phyloP scores from a whole-genome alignment of 2,888 invertebrate genomes.

The Acleris holmiana region DNA sequence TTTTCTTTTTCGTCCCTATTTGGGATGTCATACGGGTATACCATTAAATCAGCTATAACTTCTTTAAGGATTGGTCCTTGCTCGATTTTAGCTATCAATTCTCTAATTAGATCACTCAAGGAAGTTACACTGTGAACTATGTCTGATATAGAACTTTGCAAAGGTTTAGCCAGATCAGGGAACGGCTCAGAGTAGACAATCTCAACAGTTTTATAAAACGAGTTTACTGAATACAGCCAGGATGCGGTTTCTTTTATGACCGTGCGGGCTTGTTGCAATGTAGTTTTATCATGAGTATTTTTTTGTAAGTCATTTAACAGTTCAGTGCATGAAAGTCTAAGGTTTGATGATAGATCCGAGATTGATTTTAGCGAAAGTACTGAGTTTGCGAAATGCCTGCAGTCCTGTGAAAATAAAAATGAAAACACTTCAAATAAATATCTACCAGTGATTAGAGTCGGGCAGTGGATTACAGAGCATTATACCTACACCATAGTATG shows the following conservation, averaged over 20 bases:
- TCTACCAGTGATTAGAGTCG: neutral
- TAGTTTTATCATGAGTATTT: slow-evolving; percentile 44
- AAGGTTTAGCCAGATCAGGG: slow-evolving; percentile 90
- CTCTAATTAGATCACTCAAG: slow-evolving; percentile 81
- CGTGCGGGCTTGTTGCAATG: slow-evolving; percentile 53
- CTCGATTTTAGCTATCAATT: slow-evolving; percentile 66
- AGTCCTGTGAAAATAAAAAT: slow-evolving; percentile 64
- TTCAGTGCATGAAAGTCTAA: slow-evolving; percentile 52
- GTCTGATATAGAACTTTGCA: slow-evolving; percentile 88
- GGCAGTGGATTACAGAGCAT: neutral
- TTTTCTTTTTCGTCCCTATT: slow-evolving; percentile 49
- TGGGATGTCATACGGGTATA: slow-evolving; percentile 74
- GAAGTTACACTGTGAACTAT: slow-evolving; percentile 86
- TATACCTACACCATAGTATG: neutral
- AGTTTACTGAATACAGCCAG: slow-evolving; percentile 82
- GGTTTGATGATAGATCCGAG: slow-evolving; percentile 53
- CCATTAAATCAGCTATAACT: slow-evolving; percentile 74
- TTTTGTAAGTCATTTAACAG: slow-evolving; percentile 50
- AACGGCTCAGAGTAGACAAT: slow-evolving; percentile 86
- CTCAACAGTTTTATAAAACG: slow-evolving; percentile 83
- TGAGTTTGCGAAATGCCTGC: slow-evolving; percentile 76
- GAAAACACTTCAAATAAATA: neutral
- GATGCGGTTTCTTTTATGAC: slow-evolving; percentile 72
- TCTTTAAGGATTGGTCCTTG: slow-evolving; percentile 55
- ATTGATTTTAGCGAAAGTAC: slow-evolving; percentile 63